phyloP scores from a whole-genome alignment of 2,888 invertebrate species.

The Clostera curtula region DNA sequence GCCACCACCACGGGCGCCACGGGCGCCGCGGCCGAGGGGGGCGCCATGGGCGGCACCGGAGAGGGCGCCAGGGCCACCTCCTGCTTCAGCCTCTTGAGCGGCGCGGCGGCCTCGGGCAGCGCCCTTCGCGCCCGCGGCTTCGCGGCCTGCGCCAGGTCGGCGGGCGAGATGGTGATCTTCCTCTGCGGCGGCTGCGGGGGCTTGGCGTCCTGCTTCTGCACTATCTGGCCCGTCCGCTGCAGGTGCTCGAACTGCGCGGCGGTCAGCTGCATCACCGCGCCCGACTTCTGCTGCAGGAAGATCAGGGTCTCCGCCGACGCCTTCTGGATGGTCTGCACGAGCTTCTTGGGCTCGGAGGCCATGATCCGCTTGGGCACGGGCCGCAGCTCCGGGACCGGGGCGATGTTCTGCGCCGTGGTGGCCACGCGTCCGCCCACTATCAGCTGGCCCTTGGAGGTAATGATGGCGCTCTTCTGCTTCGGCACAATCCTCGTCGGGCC shows the following conservation, averaged over 20 bases:
- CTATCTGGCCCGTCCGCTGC: conserved; percentile 63
- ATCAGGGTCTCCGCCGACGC: conserved; percentile 54
- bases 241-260: conserved; percentile 69
- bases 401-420: conserved; percentile 62
- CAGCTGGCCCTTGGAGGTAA: conserved; percentile 74
- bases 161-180: conserved; percentile 37
- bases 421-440: conserved; percentile 63
- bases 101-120: conserved; percentile 34
- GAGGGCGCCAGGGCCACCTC: conserved; percentile 46
- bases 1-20: conserved; percentile 28
- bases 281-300: conserved; percentile 65
- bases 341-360: conserved; percentile 50
- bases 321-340: conserved; percentile 52
- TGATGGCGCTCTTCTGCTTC: conserved; percentile 67
- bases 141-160: conserved; percentile 31
- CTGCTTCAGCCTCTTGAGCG: conserved; percentile 47
- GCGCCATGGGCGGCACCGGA: conserved; percentile 16
- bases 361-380: conserved; percentile 48
- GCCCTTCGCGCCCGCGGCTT: conserved; percentile 47
- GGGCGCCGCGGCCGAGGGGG: conserved; percentile 31
- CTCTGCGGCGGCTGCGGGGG: conserved; percentile 44
- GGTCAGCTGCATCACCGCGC: conserved; percentile 63
- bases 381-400: conserved; percentile 60
- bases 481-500: conserved; percentile 51
- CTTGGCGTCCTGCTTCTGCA: conserved; percentile 46